Evolutionary conservation across 2,797 vertebrate species (phyloP).

Genomic region (Cynodonichthys magdalenae): DNA sequence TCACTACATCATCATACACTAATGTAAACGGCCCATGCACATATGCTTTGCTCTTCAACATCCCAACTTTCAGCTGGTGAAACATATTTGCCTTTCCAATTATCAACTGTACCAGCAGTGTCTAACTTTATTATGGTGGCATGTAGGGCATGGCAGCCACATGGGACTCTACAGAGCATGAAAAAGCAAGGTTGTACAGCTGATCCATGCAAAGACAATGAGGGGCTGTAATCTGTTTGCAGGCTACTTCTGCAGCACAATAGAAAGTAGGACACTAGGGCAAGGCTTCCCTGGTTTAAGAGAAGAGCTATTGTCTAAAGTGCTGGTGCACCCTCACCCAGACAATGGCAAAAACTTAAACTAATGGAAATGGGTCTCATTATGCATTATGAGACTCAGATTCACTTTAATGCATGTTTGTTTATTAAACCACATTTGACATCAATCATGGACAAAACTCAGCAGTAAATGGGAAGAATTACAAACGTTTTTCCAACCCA

Average conservation of each 20-base stretch:
- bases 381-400: conserved; percentile 32
- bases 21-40: conserved; percentile 3
- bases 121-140: conserved; percentile 72
- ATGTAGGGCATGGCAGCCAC: conserved; percentile 68
- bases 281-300: conserved; percentile 70
- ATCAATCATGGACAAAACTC: conserved; percentile 12
- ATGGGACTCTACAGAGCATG: conserved; percentile 58
- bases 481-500: conserved; percentile 8
- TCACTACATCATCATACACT: conserved; percentile 23
- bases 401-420: conserved; percentile 26
- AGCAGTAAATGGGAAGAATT: background rate
- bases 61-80: conserved; percentile 29
- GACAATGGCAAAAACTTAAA: conserved; percentile 68
- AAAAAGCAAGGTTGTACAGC: conserved; percentile 65
- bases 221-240: conserved; percentile 77
- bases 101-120: conserved; percentile 55
- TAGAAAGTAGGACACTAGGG: conserved; percentile 78
- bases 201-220: conserved; percentile 79
- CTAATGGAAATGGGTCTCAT: conserved; percentile 52
- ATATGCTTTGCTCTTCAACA: conserved; percentile 33
- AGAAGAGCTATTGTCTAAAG: conserved; percentile 72
- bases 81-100: conserved; percentile 56
- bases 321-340: conserved; percentile 59
- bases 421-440: conserved; percentile 21
- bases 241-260: conserved; percentile 78